These are phyloP conservation scores for Tiliqua scincoides DNA, from an alignment of 2,113 vertebrate species.

Conservation along the genomic window DNA sequence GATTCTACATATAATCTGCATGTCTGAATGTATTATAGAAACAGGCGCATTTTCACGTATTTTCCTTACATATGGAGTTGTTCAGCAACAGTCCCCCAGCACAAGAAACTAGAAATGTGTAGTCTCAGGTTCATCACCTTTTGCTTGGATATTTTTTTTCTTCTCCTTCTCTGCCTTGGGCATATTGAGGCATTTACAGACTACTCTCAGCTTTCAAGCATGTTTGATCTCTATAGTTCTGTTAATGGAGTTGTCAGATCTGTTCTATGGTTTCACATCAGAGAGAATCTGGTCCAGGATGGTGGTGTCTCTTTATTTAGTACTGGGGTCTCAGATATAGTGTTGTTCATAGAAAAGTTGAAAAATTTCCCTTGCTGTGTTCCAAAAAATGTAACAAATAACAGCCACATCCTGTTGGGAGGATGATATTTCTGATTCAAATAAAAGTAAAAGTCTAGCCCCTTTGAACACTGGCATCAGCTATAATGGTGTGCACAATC, in stretches of 20 bases:
- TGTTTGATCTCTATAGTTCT: constrained; percentile 40
- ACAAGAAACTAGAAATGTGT: constrained; percentile 35
- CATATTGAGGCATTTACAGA: constrained; percentile 26
- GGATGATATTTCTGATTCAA: too few relatives aligned
- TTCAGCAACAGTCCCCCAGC: constrained; percentile 37
- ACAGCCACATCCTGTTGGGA: too few relatives aligned
- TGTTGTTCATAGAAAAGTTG: background rate
- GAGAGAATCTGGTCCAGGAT: background rate
- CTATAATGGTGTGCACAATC: too few relatives aligned
- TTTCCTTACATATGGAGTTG: constrained; percentile 34
- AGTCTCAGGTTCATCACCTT: constrained; percentile 39
- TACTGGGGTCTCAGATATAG: background rate
- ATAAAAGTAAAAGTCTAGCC: too few relatives aligned
- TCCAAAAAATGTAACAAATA: too few relatives aligned
- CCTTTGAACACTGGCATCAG: too few relatives aligned
- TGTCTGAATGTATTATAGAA: constrained; percentile 40
- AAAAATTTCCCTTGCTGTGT: background rate
- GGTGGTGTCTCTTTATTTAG: background rate
- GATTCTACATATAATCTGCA: constrained; percentile 49
- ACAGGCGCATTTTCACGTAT: constrained; percentile 55
- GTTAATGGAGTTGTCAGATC: constrained; percentile 30
- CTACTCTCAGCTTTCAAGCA: constrained; percentile 7
- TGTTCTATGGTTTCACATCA: constrained; percentile 26
- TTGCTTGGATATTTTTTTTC: background rate
- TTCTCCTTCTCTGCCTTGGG: background rate